Percentiles rank a stretch among this genome's conserved stretches.
phyloP scores from a whole-genome alignment of 2,113 vertebrate species.

The Prunella himalayana region DNA sequence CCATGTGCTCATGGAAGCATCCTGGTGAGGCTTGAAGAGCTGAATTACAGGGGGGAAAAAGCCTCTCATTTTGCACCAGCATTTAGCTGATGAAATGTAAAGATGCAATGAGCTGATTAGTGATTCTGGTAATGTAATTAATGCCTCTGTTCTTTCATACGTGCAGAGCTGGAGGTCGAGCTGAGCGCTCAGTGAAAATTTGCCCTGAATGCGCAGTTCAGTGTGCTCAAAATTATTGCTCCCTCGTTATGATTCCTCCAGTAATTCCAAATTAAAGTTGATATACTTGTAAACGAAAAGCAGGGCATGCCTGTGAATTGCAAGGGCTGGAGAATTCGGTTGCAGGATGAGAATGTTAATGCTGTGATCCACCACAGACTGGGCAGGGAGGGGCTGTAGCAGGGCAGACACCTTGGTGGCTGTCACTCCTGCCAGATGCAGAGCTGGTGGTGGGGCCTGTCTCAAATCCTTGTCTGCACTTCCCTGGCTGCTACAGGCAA shows the following conservation, averaged over 20 bases:
- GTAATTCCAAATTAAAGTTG: conserved; percentile 37
- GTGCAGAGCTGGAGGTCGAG: conserved; percentile 36
- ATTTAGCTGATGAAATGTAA: conserved; percentile 39
- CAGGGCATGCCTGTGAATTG: neutral
- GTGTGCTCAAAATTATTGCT: conserved; percentile 2
- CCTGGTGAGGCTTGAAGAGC: conserved; percentile 2
- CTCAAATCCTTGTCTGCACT: neutral
- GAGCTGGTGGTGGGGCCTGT: neutral
- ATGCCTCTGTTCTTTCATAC: conserved; percentile 35
- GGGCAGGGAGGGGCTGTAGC: neutral
- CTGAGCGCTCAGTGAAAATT: neutral
- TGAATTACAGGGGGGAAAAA: neutral
- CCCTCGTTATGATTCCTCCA: conserved; percentile 34
- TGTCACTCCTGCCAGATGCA: neutral
- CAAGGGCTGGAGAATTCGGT: neutral
- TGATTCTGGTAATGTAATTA: conserved; percentile 54
- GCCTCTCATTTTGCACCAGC: conserved; percentile 6
- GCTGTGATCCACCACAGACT: fast-evolving
- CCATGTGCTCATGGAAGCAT: neutral
- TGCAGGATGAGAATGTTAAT: neutral
- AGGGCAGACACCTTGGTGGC: neutral
- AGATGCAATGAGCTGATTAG: conserved; percentile 41
- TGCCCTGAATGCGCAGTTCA: neutral
- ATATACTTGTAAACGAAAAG: conserved; percentile 27
- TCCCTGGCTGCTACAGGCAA: neutral